Conservation (phyloP, 2,113 vertebrate species). For the Dasypus novemcinctus region DNA sequence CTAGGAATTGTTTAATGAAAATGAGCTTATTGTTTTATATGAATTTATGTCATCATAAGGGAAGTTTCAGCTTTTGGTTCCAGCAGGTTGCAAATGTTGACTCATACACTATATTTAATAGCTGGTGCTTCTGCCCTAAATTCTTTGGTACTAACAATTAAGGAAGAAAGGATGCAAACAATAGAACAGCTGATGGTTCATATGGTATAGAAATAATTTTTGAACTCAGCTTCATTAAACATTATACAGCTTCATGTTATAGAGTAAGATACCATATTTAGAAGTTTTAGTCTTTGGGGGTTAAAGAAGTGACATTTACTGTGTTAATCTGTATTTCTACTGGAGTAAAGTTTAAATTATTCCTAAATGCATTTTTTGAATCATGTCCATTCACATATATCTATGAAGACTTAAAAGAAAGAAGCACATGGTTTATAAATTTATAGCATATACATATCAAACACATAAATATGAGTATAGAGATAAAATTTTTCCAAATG, state of each 20-base stretch:
- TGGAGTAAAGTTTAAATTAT: background rate
- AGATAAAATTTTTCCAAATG: background rate
- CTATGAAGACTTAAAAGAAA: too few relatives aligned
- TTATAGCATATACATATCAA: background rate
- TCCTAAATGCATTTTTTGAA: background rate
- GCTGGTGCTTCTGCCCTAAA: slow-evolving; percentile 61
- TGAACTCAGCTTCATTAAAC: slow-evolving; percentile 60
- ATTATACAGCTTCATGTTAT: slow-evolving; percentile 44
- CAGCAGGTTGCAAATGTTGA: slow-evolving; percentile 70
- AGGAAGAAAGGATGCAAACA: slow-evolving; percentile 71
- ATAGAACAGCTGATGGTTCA: slow-evolving; percentile 54
- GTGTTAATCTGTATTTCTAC: background rate
- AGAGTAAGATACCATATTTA: slow-evolving; percentile 16
- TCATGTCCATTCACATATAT: too few relatives aligned
- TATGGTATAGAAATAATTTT: slow-evolving; percentile 64
- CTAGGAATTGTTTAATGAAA: slow-evolving; percentile 71
- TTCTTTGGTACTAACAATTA: slow-evolving; percentile 69
- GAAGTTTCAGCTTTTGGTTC: slow-evolving; percentile 70
- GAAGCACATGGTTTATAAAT: background rate
- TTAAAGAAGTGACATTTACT: background rate
- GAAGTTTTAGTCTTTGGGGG: background rate
- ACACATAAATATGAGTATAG: background rate
- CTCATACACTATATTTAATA: slow-evolving; percentile 75
- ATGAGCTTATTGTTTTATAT: slow-evolving; percentile 63
- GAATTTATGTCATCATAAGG: slow-evolving; percentile 64